Conservation (phyloP, 2,113 vertebrate genomes). For the Indicator indicator region DNA sequence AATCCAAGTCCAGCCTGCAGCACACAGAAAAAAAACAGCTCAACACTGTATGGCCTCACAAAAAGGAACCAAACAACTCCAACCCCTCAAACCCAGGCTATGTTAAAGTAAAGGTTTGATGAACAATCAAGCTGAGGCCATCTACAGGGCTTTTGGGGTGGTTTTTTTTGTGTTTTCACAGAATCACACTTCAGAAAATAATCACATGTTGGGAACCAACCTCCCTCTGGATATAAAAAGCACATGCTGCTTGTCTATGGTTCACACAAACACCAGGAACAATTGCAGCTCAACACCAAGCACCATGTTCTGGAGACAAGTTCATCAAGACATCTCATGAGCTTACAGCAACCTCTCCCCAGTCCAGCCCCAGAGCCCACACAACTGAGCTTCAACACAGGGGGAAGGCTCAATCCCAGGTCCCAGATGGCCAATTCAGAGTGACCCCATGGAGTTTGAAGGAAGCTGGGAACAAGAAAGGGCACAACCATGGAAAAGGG, state of each 20-base stretch:
- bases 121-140: not conserved
- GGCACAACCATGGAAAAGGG: fast-evolving
- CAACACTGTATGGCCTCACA: fast-evolving
- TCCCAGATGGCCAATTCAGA: fast-evolving
- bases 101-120: fast-evolving
- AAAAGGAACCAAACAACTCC: not conserved
- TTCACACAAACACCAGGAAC: not conserved
- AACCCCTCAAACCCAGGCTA: not conserved
- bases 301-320: fast-evolving
- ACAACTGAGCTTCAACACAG: not conserved
- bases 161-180: not conserved
- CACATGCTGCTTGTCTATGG: fast-evolving
- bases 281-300: not conserved
- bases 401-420: not conserved
- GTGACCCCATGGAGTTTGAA: fast-evolving
- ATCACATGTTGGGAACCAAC: fast-evolving
- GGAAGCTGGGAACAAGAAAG: fast-evolving
- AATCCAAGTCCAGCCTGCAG: not conserved
- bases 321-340: fast-evolving
- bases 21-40: not conserved
- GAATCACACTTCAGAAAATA: not conserved
- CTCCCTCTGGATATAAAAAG: not conserved
- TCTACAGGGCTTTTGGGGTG: not conserved
- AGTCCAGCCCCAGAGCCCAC: not conserved
- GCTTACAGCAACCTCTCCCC: not conserved